A percentile compares a stretch with the other conserved stretches of the same genome.
Evolutionary conservation across 2,113 vertebrate genomes (phyloP).

Genomic region (Ascaphus truei): DNA sequence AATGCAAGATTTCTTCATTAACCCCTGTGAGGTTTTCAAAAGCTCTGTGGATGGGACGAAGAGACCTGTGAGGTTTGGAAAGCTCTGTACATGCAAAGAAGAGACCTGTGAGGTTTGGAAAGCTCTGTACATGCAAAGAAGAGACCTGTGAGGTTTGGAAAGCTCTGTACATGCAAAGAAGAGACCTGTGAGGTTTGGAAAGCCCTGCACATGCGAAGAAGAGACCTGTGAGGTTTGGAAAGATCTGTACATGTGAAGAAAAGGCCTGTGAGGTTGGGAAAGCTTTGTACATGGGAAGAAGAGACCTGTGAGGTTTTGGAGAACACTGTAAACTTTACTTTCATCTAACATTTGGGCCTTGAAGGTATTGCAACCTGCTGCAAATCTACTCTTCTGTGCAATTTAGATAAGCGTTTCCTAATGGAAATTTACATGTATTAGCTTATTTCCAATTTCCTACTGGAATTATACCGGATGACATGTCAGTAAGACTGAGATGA

Average conservation of each 20-base stretch:
- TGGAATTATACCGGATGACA: no score
- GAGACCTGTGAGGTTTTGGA: neutral
- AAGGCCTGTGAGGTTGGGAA: neutral
- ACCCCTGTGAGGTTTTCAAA: neutral
- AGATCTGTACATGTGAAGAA: neutral
- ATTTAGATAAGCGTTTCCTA: no score
- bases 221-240: neutral
- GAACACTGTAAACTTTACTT: neutral
- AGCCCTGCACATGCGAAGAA: neutral
- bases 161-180: neutral
- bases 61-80: neutral
- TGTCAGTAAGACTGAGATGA: no score
- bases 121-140: neutral
- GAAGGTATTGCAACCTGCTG: neutral
- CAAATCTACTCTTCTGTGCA: neutral
- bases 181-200: neutral
- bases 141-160: neutral
- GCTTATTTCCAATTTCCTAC: no score
- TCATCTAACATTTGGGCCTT: no score
- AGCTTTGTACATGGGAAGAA: neutral
- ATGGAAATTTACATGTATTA: no score
- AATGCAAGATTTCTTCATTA: slow-evolving; percentile 21
- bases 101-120: neutral
- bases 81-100: neutral
- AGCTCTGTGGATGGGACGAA: neutral